Base-by-base conservation (phyloP, 2,888 invertebrate genomes). In the Polia nebulosa region DNA sequence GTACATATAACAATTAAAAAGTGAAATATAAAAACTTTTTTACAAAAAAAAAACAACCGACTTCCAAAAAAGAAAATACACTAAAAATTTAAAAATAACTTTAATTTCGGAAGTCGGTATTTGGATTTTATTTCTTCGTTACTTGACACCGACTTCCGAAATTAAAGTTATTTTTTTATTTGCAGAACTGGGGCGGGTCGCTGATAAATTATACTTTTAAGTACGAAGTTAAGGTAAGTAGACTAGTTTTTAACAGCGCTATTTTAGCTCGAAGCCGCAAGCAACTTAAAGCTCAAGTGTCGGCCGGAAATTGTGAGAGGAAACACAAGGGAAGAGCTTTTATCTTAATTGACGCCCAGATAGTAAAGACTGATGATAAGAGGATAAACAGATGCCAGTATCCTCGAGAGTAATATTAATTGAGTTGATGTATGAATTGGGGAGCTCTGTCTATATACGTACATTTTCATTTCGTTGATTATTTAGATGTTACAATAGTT, bases 261-360 rank as follows among this genome's bases (percentile, higher is more conserved):
- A 77, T 59, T 75, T 66, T 70, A 71, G n/a, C 55, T 39, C 11
- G 1, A 13, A 53, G 69, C 76, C 74, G 85, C 81, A 83, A 81
- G 76, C 61, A 60, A 72, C 70, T 72, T 71, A 65, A 77, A 79
- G 65, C 77, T 78, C 59, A 68, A 83, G 82, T 70, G 51, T 76
- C 65, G 29, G 68, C 78, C 85, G 89, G 89, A 88, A 87, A 84
- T 71, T 67, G 52, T 52, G 55, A 76, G 77, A 65, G 69, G 81
- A 77, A 78, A 72, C 64, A 20, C 45, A 63, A 72, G 63, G 45
- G 67, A 67, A 70, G 72, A 75, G 84, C 83, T 86, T 86, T 88
- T 87, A 89, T 88, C 87, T 84, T 82, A 85, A 85, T 84, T 78
- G 80, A 47, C 59, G 47, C 44, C 53, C 39, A 59, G 76, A 76